Percentiles rank a stretch among this genome's conserved stretches.
phyloP scores from a whole-genome alignment of 2,113 vertebrate genomes.

The Perca flavescens region DNA sequence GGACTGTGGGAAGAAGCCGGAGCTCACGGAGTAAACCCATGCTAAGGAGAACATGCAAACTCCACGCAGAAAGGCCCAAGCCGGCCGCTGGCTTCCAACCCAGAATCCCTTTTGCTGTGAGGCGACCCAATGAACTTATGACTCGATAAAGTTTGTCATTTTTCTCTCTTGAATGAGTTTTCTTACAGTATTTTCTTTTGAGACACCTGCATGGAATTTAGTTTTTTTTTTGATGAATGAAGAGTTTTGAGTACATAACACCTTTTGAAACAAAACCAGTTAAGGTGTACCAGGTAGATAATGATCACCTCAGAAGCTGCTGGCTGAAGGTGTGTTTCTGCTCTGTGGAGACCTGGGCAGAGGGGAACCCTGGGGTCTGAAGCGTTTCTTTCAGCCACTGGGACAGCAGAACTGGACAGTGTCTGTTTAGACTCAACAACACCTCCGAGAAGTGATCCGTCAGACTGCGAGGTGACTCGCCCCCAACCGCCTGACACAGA shows the following conservation, averaged over 20 bases:
- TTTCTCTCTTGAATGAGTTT: not conserved
- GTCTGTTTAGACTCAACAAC: slow-evolving; percentile 92
- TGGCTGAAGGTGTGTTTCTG: slow-evolving; percentile 95
- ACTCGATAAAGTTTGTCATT: not conserved
- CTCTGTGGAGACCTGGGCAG: slow-evolving; percentile 87
- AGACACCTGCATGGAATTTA: not conserved
- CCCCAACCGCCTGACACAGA: slow-evolving; percentile 87
- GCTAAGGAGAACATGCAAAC: not conserved
- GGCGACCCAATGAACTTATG: not conserved
- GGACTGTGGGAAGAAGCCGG: no score
- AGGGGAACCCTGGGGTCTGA: slow-evolving; percentile 91
- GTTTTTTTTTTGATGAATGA: not conserved
- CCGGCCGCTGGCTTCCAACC: not conserved
- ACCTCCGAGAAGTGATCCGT: slow-evolving; percentile 94
- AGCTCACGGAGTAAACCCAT: no score
- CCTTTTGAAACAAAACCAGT: not conserved
- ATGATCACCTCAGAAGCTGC: slow-evolving; percentile 92
- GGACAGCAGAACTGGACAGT: slow-evolving; percentile 90
- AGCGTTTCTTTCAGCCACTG: slow-evolving; percentile 93
- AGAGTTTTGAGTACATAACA: not conserved
- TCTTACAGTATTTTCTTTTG: not conserved
- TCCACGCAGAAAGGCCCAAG: not conserved
- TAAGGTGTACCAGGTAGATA: no score
- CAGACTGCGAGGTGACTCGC: slow-evolving; percentile 90
- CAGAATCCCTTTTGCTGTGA: not conserved